These are phyloP conservation scores for Trichonephila clavipes DNA, from an alignment of 1,140 invertebrate genomes.

Conservation along the genomic window DNA sequence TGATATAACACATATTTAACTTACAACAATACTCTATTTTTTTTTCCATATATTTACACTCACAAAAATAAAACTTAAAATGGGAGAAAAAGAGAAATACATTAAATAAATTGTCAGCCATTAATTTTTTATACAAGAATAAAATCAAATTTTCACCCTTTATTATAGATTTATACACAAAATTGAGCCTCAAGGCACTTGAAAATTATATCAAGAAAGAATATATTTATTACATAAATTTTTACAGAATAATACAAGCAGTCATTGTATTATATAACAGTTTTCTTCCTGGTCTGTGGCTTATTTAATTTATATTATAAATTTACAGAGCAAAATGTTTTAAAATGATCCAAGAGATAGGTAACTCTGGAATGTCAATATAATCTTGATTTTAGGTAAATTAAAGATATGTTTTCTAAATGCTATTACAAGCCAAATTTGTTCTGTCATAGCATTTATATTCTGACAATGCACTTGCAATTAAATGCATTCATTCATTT, in stretches of 20 bases:
- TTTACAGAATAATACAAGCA: slow-evolving; percentile 76
- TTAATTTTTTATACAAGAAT: slow-evolving; percentile 26
- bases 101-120: slow-evolving; percentile 10
- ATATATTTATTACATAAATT: slow-evolving; percentile 76
- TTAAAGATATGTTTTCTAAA: slow-evolving; percentile 73
- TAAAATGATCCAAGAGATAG: slow-evolving; percentile 53
- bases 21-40: slow-evolving; percentile 20
- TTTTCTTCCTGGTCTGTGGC: neutral
- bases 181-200: slow-evolving; percentile 37
- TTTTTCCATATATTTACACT: neutral
- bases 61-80: slow-evolving; percentile 30
- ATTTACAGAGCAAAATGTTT: slow-evolving; percentile 61
- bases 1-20: slow-evolving; percentile 21
- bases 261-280: slow-evolving; percentile 35
- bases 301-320: slow-evolving; percentile 57
- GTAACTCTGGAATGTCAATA: slow-evolving; percentile 69
- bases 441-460: slow-evolving; percentile 56
- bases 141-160: slow-evolving; percentile 13
- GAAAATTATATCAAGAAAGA: slow-evolving; percentile 64
- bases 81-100: neutral
- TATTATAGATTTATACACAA: slow-evolving; percentile 15
- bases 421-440: slow-evolving; percentile 58
- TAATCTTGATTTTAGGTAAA: slow-evolving; percentile 64
- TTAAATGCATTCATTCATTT: slow-evolving; percentile 9
- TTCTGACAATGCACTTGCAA: neutral